A percentile compares a stretch with the other conserved stretches of the same genome.
Evolutionary conservation across 2,888 invertebrate species (phyloP).

Genomic region (Tenthredo distinguenda): DNA sequence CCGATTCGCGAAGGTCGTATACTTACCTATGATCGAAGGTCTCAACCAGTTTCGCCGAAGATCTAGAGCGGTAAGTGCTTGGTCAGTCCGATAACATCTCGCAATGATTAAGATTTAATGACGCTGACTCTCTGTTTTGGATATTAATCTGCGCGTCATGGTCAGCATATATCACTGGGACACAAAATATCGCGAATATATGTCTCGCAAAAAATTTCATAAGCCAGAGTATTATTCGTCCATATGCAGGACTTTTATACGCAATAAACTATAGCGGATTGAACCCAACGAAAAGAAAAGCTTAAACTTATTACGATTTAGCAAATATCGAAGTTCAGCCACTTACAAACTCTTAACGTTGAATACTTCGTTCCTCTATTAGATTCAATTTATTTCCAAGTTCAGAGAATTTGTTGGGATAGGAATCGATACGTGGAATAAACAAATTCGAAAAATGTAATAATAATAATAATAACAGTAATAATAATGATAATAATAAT

Average conservation of each 20-base stretch:
- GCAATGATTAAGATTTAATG: slow-evolving; percentile 22
- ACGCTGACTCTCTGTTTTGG: slow-evolving; percentile 8
- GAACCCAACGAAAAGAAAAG: background rate
- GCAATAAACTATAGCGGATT: background rate
- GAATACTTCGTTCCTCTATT: background rate
- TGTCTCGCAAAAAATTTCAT: background rate
- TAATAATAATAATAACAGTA: too few relatives aligned
- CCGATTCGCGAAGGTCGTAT: slow-evolving; percentile 6
- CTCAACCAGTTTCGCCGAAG: background rate
- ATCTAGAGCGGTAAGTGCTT: slow-evolving; percentile 17
- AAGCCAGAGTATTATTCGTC: background rate
- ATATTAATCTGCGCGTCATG: background rate
- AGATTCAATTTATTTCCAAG: background rate
- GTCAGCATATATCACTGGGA: background rate
- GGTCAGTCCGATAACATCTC: slow-evolving; percentile 8
- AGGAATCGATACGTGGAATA: too few relatives aligned
- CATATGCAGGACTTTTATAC: background rate
- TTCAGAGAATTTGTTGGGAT: background rate
- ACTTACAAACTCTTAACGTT: too few relatives aligned
- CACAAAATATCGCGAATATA: background rate
- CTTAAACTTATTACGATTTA: too few relatives aligned
- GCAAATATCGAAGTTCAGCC: too few relatives aligned
- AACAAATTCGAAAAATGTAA: background rate
- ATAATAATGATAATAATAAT: too few relatives aligned
- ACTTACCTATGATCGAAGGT: slow-evolving; percentile 7